These are phyloP conservation scores for Mya arenaria DNA, from an alignment of 1,140 invertebrate genomes.

Conservation along the genomic window DNA sequence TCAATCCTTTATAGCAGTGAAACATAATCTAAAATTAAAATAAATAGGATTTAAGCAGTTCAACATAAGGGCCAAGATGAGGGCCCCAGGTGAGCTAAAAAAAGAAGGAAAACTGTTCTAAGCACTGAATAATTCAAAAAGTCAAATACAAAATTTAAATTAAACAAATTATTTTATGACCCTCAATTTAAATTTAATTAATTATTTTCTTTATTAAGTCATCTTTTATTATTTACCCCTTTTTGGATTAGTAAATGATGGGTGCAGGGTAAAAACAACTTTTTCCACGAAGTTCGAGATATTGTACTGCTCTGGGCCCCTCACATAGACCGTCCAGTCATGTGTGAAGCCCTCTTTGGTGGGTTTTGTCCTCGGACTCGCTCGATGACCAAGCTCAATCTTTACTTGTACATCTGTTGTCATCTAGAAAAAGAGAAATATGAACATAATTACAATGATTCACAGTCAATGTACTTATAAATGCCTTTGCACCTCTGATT, in stretches of 20 bases:
- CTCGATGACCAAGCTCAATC: slow-evolving; percentile 95
- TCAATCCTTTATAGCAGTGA: too few species aligned
- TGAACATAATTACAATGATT: too few species aligned
- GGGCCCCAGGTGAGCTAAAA: too few species aligned
- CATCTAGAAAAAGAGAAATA: background rate
- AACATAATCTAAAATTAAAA: too few species aligned
- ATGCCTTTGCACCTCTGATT: too few species aligned
- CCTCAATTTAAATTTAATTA: too few species aligned
- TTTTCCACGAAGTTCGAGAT: slow-evolving; percentile 96
- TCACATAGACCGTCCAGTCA: slow-evolving; percentile 98
- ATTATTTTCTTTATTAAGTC: too few species aligned
- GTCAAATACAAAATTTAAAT: background rate
- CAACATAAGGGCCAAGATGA: too few species aligned
- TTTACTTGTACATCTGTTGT: slow-evolving; percentile 86
- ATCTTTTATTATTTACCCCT: slow-evolving; percentile 82
- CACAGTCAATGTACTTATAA: too few species aligned
- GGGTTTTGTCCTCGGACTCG: slow-evolving; percentile 88
- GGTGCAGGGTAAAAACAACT: slow-evolving; percentile 95
- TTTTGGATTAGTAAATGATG: slow-evolving; percentile 95
- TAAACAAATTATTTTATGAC: background rate
- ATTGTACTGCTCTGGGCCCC: slow-evolving; percentile 89
- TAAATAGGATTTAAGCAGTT: too few species aligned
- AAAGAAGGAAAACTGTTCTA: too few species aligned
- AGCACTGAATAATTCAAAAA: background rate
- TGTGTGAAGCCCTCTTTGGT: slow-evolving; percentile 96